Conservation (phyloP, 1,140 invertebrate species). For the Papilio aristodemus region DNA sequence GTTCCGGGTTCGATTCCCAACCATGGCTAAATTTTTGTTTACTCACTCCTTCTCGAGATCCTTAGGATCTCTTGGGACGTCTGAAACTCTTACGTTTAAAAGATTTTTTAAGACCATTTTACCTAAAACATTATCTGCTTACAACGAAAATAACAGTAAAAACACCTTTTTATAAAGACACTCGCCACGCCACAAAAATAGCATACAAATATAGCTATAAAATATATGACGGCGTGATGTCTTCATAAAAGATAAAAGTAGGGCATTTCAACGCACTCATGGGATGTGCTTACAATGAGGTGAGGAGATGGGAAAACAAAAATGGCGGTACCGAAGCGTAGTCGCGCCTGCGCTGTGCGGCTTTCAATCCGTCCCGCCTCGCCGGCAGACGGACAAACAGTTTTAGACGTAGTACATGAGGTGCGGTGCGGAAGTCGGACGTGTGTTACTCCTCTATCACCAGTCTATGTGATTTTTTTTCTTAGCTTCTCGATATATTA, state of each 20-base stretch:
- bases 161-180: too few species aligned
- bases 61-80: too few species aligned
- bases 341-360: slow-evolving; percentile 37
- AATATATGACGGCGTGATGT: slow-evolving; percentile 2
- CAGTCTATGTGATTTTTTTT: slow-evolving; percentile 56
- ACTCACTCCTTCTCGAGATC: too few species aligned
- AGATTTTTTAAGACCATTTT: too few species aligned
- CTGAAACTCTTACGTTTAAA: too few species aligned
- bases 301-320: slow-evolving; percentile 5
- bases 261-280: slow-evolving; percentile 25
- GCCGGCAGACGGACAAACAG: slow-evolving; percentile 33
- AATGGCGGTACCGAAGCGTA: slow-evolving; percentile 25
- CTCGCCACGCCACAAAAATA: too few species aligned
- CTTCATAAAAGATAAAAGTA: slow-evolving; percentile 25
- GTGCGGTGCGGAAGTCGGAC: slow-evolving; percentile 13
- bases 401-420: slow-evolving; percentile 11
- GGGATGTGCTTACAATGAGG: slow-evolving; percentile 19
- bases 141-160: too few species aligned
- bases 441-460: slow-evolving; percentile 28
- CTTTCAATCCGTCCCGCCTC: slow-evolving; percentile 41
- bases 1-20: too few species aligned
- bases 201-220: too few species aligned
- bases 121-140: too few species aligned
- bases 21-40: too few species aligned
- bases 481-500: slow-evolving; percentile 45